Evolutionary conservation across 2,797 vertebrate genomes (phyloP), one percentile per base, ranked within the genome.

Genomic region (Discoglossus pictus): DNA sequence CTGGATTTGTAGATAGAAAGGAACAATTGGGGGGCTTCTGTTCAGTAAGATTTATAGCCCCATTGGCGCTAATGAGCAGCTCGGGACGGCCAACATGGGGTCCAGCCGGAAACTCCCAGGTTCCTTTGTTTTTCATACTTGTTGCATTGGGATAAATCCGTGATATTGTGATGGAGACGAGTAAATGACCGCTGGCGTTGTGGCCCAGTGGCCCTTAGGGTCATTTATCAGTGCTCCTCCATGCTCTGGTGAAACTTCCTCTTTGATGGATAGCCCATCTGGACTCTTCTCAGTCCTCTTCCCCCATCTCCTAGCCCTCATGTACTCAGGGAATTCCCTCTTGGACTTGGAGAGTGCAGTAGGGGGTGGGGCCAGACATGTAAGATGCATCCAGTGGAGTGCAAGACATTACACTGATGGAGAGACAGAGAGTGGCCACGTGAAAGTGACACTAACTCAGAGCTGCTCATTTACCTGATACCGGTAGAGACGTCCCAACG

Each of bases 61-160:
- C 50, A 72, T 73, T 85, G 85, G 87, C 85, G 53, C 81, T 80
- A 82, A 83, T 75, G 81, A 80, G 80, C 80, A 78, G 0, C 1
- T 52, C 71, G 68, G 68, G 43, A 12, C 46, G 76, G 77, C 79
- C 73, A 72, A 73, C 24, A 35, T 63, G 75, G 82, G 78, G 25
- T 69, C 51, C 51, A 18, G 75, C 66, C 25, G 6, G 83, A 86
- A 87, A 68, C 72, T 79, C 74, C 77, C 61, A 62, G 67, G 59
- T 77, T 73, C 77, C 54, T 73, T 42, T 76, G 72, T 84, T 84
- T 83, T 78, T 76, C 79, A 70, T 67, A 70, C 70, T 79, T 82
- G 80, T 74, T 79, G 80, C 86, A 85, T 75, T 66, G 70, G 73
- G 73, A 83, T 87, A 85, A 88, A 89, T 88, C 80, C 78, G 58